phyloP scores from a whole-genome alignment of 2,888 invertebrate genomes.

The Dryobotodes eremita region DNA sequence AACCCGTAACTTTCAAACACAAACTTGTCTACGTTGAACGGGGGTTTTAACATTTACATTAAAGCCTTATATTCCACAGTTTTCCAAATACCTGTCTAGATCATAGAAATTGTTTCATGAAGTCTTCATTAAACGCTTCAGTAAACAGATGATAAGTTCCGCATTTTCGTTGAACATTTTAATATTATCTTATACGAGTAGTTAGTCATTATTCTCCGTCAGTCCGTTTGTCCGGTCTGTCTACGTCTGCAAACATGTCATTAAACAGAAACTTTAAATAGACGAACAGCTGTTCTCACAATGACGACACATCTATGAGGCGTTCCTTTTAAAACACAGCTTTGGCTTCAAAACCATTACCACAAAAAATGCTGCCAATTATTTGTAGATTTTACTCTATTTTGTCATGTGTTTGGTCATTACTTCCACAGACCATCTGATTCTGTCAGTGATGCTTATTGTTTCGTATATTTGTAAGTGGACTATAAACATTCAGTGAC shows the following conservation, averaged over 20 bases:
- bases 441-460: slow-evolving; percentile 1
- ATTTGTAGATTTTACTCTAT: slow-evolving; percentile 3
- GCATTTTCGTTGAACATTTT: neutral
- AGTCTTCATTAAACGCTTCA: neutral
- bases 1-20: neutral
- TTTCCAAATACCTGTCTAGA: neutral
- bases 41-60: no score
- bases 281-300: slow-evolving; percentile 45
- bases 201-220: neutral
- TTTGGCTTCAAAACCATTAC: slow-evolving; percentile 30
- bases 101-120: neutral
- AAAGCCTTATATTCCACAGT: neutral
- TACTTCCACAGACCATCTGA: neutral
- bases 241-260: slow-evolving; percentile 23
- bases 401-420: slow-evolving; percentile 9
- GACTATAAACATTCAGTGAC: neutral
- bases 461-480: slow-evolving; percentile 5
- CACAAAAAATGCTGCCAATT: slow-evolving; percentile 39
- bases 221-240: neutral
- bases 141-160: no score
- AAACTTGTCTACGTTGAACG: neutral
- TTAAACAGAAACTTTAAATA: slow-evolving; percentile 28
- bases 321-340: slow-evolving; percentile 20
- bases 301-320: slow-evolving; percentile 41
- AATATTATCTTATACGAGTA: neutral